Percentiles rank a stretch among this genome's conserved stretches.
Evolutionary conservation across 2,113 vertebrate species (phyloP).

Genomic region (Entomyzon cyanotis): DNA sequence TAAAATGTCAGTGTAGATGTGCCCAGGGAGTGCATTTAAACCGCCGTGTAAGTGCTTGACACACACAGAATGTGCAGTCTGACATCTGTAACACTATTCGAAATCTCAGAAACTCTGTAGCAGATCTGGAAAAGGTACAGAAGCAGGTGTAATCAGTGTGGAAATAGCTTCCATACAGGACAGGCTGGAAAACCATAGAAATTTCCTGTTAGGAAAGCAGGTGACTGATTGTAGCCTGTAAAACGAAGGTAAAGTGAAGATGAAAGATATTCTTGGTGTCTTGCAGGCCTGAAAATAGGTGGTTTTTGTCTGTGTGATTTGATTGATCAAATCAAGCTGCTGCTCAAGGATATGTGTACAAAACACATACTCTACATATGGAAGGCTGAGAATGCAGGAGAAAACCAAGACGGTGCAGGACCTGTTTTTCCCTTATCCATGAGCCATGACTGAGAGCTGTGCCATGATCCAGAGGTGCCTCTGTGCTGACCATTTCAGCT

Average conservation of each 20-base stretch:
- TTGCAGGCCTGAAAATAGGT: neutral
- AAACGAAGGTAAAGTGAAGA: neutral
- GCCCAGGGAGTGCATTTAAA: neutral
- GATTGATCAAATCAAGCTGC: neutral
- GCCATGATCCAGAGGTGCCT: fast-evolving
- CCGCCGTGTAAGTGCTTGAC: neutral
- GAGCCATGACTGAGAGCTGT: neutral
- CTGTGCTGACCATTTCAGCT: neutral
- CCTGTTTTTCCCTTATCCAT: neutral
- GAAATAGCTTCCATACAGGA: neutral
- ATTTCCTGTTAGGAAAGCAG: neutral
- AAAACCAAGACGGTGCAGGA: neutral
- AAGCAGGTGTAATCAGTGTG: neutral
- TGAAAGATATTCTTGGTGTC: neutral
- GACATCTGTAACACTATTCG: neutral
- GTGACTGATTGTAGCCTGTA: neutral
- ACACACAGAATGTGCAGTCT: neutral
- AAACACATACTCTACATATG: too few relatives aligned
- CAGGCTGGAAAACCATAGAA: neutral
- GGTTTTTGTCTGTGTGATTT: neutral
- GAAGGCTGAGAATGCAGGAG: neutral
- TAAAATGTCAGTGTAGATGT: neutral
- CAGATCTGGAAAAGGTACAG: neutral
- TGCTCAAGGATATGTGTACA: neutral
- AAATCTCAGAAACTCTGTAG: neutral